Base-by-base conservation (phyloP, 1,140 invertebrate species). In the Pseudomyrmex cubaensis region DNA sequence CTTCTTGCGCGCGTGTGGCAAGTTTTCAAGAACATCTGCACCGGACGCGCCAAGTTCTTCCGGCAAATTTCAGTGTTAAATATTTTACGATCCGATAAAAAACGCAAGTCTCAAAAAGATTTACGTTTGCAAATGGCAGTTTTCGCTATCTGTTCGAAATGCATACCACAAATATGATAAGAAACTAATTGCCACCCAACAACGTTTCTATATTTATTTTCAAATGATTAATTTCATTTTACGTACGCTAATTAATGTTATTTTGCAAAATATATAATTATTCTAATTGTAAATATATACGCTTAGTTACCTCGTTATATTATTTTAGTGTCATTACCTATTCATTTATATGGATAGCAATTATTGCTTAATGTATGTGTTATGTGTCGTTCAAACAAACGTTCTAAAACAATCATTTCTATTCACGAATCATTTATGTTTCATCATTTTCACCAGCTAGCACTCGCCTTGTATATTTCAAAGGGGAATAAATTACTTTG, bases 251-350 rank as follows among this genome's bases (percentile, higher is more conserved):
- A 35, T 35, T 35, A 35, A 35, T 35, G 35, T 4, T 7, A 35
- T 35, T 35, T 35, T 35, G 35, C 35, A 35, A 35, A 35, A 35
- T 35, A 35, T 15, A 25, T 25, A 61, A 80, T 80, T 72, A 70
- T 72, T 48, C 76, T 50, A 50, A 80, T 80, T 80, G 54, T 22
- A 35, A 35, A 35, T 35, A 35, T 35, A 35, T 35, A 35, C 48
- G 61, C 44, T 72, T 70, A 72, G 66, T 80, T 70, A 80, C 8
- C 66, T 80, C 66, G 54, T 78, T 78, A 0, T 35, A 72, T 80
- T 59, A 72, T 80, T 80, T 72, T 25, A 56, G 35, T 22, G 50
- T 72, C 54, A 70, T 80, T 80, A 12, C 12, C 35, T 46, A 80
- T 78, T 70, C 69, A 69, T 80, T 59, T 59, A 63, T 70, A 20